Percentiles rank a stretch among this genome's conserved stretches.
Conservation (phyloP, 2,888 invertebrate species). For the Hydroisotoma schaefferi region DNA sequence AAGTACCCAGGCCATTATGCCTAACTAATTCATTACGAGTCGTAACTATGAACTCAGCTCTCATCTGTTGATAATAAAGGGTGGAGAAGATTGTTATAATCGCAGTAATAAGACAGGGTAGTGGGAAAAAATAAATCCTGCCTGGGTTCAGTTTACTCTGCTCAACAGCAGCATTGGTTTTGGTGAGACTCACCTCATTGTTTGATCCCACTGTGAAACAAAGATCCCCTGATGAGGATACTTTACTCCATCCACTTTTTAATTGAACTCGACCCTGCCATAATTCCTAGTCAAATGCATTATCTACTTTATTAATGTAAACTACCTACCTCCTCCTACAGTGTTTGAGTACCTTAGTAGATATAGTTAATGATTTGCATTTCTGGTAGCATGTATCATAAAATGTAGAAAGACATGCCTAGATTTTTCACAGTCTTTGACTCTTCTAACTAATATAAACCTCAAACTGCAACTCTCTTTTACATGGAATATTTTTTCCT, state of each 20-base stretch:
- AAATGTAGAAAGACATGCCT: too few relatives aligned
- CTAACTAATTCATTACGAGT: slow-evolving; percentile 13
- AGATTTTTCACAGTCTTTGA: too few relatives aligned
- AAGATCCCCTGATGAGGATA: slow-evolving; percentile 45
- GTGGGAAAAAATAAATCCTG: slow-evolving; percentile 10
- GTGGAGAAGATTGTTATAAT: too few relatives aligned
- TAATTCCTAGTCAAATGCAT: neutral
- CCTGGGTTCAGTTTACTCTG: slow-evolving; percentile 6
- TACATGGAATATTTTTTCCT: too few relatives aligned
- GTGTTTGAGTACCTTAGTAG: too few relatives aligned
- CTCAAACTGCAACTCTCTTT: too few relatives aligned
- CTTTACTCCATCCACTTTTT: slow-evolving; percentile 42
- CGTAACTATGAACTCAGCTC: neutral
- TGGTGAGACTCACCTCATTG: slow-evolving; percentile 25
- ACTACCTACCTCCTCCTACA: too few relatives aligned
- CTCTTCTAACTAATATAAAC: too few relatives aligned
- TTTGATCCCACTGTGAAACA: slow-evolving; percentile 44
- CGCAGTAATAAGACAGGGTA: slow-evolving; percentile 2
- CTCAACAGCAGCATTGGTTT: too few relatives aligned
- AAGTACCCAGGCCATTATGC: slow-evolving; percentile 12
- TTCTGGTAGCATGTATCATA: too few relatives aligned
- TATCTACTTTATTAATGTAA: slow-evolving; percentile 8
- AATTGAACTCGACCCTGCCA: slow-evolving; percentile 43
- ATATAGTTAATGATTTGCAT: too few relatives aligned
- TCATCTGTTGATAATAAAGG: slow-evolving; percentile 15